A percentile compares a stretch with the other conserved stretches of the same genome.
These are phyloP conservation scores for Leptinotarsa rubiginosa DNA, from an alignment of 2,888 invertebrate genomes.

Conservation along the genomic window DNA sequence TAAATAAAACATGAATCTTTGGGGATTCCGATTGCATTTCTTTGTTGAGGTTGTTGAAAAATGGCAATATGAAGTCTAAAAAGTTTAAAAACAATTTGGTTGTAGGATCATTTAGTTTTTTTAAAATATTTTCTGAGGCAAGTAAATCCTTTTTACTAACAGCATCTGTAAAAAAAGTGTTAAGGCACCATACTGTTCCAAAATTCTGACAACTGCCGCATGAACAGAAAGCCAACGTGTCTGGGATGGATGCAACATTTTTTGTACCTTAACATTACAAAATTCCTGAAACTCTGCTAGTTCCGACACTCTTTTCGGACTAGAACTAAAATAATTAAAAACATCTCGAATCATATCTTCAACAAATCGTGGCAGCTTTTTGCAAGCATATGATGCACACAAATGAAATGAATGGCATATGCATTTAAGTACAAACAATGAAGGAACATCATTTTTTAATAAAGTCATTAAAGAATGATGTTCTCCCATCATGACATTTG, in stretches of 20 bases:
- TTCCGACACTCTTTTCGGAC: constrained; percentile 44
- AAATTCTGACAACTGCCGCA: constrained; percentile 1
- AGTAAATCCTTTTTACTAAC: not conserved
- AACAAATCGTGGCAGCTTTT: constrained; percentile 46
- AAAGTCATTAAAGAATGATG: constrained; percentile 55
- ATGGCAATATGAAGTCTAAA: constrained; percentile 29
- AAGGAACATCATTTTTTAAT: constrained; percentile 55
- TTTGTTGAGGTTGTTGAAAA: constrained; percentile 32
- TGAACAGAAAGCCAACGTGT: constrained; percentile 26
- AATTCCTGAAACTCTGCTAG: constrained; percentile 32
- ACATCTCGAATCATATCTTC: constrained; percentile 49
- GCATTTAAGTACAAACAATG: constrained; percentile 59
- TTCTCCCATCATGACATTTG: constrained; percentile 58
- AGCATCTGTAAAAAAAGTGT: constrained; percentile 11
- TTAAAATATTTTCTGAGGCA: not conserved
- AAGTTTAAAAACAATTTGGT: constrained; percentile 26
- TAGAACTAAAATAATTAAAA: constrained; percentile 48
- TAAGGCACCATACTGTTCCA: constrained; percentile 23
- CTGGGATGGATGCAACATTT: constrained; percentile 22
- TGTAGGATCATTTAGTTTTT: constrained; percentile 9
- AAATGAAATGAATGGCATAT: constrained; percentile 53
- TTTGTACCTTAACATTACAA: constrained; percentile 10
- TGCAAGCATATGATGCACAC: constrained; percentile 47
- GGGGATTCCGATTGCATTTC: constrained; percentile 37
- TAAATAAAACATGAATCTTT: constrained; percentile 26